These are phyloP conservation scores for Lithobates sylvaticus DNA, from an alignment of 2,797 vertebrate species.

Conservation along the genomic window DNA sequence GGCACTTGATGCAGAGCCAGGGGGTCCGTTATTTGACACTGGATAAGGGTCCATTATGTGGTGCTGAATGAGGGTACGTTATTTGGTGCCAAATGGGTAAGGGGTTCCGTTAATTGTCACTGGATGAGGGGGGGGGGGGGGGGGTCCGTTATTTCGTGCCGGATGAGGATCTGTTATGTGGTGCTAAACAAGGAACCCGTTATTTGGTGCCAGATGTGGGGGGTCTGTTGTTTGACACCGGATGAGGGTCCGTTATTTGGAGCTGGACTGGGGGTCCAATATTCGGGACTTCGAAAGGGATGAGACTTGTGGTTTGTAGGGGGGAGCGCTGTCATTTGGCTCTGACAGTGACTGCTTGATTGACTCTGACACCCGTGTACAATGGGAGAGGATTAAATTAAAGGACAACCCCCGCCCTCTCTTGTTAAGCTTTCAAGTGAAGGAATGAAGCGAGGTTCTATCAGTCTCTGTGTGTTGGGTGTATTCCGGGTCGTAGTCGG, in stretches of 20 bases:
- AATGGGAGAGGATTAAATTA: slow-evolving; percentile 24
- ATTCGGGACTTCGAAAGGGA: background rate
- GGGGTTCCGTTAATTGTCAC: background rate
- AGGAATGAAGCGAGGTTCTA: slow-evolving; percentile 25
- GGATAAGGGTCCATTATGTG: no score
- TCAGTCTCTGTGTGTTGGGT: background rate
- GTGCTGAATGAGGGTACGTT: no score
- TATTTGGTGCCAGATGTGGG: background rate
- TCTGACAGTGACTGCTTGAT: slow-evolving; percentile 28
- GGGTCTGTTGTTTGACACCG: no score
- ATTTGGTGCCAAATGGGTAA: no score
- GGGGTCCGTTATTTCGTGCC: no score
- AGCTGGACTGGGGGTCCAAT: background rate
- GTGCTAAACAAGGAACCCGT: no score
- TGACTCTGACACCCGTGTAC: slow-evolving; percentile 41
- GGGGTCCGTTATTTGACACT: no score
- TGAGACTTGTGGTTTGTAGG: background rate
- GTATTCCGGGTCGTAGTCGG: background rate
- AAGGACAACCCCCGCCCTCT: background rate
- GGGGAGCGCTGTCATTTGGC: slow-evolving; percentile 11
- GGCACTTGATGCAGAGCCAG: no score
- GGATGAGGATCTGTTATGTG: no score
- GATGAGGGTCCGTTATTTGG: no score
- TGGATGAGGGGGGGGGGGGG: no score
- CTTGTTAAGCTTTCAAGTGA: slow-evolving; percentile 30